Conservation (phyloP, 2,888 invertebrate species). For the Amphipyra berbera region DNA sequence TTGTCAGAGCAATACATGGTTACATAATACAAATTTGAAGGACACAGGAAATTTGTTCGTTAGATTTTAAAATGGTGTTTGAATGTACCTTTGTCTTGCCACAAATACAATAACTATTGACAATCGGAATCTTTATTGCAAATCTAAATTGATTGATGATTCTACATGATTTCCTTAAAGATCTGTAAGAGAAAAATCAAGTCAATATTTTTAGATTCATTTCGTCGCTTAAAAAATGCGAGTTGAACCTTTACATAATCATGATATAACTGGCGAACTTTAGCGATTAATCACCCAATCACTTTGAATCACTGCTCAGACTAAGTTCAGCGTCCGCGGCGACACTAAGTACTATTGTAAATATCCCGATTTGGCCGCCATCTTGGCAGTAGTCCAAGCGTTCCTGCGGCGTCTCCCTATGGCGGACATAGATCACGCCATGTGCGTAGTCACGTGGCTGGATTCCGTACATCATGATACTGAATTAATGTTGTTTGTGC, state of each 20-base stretch:
- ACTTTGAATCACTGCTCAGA: slow-evolving; percentile 6
- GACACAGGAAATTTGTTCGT: no score
- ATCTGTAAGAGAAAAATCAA: no score
- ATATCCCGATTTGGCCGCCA: slow-evolving; percentile 76
- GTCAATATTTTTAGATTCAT: no score
- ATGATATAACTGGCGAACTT: slow-evolving; percentile 20
- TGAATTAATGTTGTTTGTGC: slow-evolving; percentile 33
- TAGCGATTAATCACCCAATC: slow-evolving; percentile 28
- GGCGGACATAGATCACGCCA: slow-evolving; percentile 74
- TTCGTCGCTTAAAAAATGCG: neutral
- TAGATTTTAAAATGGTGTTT: no score
- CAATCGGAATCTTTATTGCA: no score
- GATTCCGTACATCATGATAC: slow-evolving; percentile 48
- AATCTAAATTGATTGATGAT: no score
- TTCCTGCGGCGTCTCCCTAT: slow-evolving; percentile 60
- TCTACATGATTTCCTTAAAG: no score
- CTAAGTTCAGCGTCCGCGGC: slow-evolving; percentile 67
- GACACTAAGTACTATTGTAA: slow-evolving; percentile 68
- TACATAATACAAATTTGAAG: no score
- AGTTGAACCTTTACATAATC: neutral
- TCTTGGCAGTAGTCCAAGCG: slow-evolving; percentile 77
- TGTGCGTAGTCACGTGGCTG: slow-evolving; percentile 66
- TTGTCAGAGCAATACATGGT: neutral
- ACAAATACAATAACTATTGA: no score
- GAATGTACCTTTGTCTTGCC: no score